Percentiles rank a stretch among this genome's conserved stretches.
These are phyloP conservation scores for Plotosus lineatus DNA, from an alignment of 2,113 vertebrate genomes.

Conservation along the genomic window DNA sequence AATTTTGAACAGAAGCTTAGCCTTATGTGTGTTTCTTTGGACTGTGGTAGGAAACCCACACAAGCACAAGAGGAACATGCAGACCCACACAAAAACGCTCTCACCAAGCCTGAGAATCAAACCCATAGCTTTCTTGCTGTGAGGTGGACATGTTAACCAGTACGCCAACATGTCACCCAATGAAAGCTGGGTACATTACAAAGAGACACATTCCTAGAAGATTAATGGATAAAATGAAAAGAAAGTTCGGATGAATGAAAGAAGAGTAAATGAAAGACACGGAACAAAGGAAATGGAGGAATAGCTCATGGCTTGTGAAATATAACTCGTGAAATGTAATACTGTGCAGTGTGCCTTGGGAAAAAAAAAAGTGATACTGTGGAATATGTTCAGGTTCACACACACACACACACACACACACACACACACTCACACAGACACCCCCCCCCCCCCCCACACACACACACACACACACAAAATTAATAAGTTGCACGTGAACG, in stretches of 20 bases:
- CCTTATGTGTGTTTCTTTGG: too few species aligned
- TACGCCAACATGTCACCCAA: too few species aligned
- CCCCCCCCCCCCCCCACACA: background rate
- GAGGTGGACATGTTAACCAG: too few species aligned
- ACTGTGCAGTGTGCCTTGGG: background rate
- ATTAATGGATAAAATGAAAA: background rate
- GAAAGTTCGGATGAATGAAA: background rate
- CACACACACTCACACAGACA: constrained; percentile 2
- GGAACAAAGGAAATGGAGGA: background rate
- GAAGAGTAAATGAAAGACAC: background rate
- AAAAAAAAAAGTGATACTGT: background rate
- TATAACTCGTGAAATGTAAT: background rate
- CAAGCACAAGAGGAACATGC: too few species aligned
- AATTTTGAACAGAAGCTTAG: too few species aligned
- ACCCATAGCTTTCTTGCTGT: too few species aligned
- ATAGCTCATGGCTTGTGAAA: background rate
- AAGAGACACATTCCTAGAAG: too few species aligned
- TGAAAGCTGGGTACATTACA: too few species aligned
- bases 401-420: background rate
- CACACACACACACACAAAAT: background rate
- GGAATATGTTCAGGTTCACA: background rate
- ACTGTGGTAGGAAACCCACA: too few species aligned
- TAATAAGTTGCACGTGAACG: background rate
- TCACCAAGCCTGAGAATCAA: too few species aligned
- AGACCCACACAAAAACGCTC: too few species aligned